Conservation (phyloP, 2,888 invertebrate genomes). For the Germaria angustata region DNA sequence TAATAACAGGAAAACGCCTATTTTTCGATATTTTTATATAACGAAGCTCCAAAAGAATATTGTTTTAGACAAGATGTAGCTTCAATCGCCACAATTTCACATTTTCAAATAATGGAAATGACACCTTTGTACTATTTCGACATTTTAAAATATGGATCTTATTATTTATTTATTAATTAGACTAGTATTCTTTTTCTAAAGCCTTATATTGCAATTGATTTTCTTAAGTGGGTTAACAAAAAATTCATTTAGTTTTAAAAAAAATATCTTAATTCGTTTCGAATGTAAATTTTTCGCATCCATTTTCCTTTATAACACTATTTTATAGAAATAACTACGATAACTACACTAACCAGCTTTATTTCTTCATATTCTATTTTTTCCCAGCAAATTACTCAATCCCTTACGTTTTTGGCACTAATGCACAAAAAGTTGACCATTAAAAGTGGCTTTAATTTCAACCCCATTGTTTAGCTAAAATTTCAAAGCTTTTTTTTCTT, state of each 20-base stretch:
- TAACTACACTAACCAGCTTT: background rate
- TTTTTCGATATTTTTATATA: no score
- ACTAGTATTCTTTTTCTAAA: no score
- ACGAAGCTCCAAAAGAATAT: no score
- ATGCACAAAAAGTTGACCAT: constrained; percentile 29
- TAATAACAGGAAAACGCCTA: no score
- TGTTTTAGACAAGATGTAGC: no score
- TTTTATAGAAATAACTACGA: background rate
- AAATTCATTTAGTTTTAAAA: background rate
- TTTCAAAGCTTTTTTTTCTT: background rate
- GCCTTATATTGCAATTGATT: background rate
- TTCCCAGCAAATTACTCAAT: constrained; percentile 14
- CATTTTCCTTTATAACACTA: background rate
- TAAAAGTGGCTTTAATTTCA: constrained; percentile 50
- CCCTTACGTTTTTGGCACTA: background rate
- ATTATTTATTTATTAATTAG: no score
- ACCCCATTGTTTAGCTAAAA: constrained; percentile 52
- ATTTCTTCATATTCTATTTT: background rate
- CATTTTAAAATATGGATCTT: no score
- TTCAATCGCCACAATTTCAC: no score
- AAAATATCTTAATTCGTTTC: constrained; percentile 5
- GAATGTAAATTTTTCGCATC: constrained; percentile 9
- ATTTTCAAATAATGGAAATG: no score
- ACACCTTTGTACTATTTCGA: no score
- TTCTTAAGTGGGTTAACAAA: constrained; percentile 19